Evolutionary conservation across 2,888 invertebrate species (phyloP).

Genomic region (Teinopalpus imperialis): DNA sequence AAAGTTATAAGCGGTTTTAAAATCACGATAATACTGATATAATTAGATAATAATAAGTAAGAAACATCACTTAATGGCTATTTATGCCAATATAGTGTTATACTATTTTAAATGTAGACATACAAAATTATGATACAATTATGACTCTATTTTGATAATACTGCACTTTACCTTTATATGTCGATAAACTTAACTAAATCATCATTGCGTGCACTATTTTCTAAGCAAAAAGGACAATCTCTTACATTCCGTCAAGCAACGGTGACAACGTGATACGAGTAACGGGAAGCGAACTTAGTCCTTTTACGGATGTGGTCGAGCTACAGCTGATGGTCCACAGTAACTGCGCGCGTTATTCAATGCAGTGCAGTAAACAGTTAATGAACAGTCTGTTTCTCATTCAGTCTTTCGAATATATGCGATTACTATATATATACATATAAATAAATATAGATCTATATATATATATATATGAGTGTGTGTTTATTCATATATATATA

Average conservation of each 20-base stretch:
- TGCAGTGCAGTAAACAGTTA: constrained; percentile 45
- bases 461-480: no score
- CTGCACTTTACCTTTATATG: not conserved
- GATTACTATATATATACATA: constrained; percentile 36
- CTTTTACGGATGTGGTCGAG: constrained; percentile 64
- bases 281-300: constrained; percentile 66
- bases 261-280: constrained; percentile 51
- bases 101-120: no score
- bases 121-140: no score
- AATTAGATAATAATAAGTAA: no score
- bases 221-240: constrained; percentile 27
- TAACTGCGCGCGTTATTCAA: constrained; percentile 45
- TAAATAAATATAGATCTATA: not conserved
- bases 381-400: constrained; percentile 41
- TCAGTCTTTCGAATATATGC: constrained; percentile 30
- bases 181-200: constrained; percentile 4
- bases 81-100: no score
- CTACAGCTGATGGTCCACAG: constrained; percentile 36
- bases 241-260: constrained; percentile 54
- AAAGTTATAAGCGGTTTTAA: no score
- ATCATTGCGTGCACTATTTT: constrained; percentile 16
- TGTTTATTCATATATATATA: no score
- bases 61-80: no score
- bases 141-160: not conserved
- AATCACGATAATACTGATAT: no score